Evolutionary conservation across 2,888 invertebrate species (phyloP), one percentile per base, ranked within the genome.

Genomic region (Dynastes maya): DNA sequence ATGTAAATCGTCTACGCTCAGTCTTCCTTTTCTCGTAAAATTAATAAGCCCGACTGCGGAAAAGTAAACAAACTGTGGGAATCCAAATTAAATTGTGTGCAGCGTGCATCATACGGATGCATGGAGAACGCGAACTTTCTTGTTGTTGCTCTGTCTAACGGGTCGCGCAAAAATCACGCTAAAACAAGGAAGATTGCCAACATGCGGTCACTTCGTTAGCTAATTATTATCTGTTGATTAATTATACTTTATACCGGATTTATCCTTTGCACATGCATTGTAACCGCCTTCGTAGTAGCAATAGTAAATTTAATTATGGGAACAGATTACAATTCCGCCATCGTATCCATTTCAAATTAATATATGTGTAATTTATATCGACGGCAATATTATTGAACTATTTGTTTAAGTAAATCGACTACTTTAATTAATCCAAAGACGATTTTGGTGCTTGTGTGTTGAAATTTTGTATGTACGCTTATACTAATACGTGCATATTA

Each of bases 1-100:
- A 55, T 72, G 72, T 58, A 72, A 58, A 58, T 58, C 58, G 58
- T 40, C 58, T 8, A 55, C 51, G 51, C 58, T 40, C 32, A 16
- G 72, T 72, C 40, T 72, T 72, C 72, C 58, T 72, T 58, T 72
- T 72, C 37, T 37, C 72, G 29, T 72, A 37, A 72, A 72, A 72
- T 72, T 72, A 72, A 72, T 72, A 72, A 58, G 22, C 58, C 5
- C 13, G 29, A 40, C 72, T 72, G 16, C 40, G 72, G 72, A 72
- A 72, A 58, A 72, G 58, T 58, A 72, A 72, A 72, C 58, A 72
- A n/a, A 55, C 40, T 72, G 72, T 72, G 72, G 72, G 72, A 71
- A 70, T 70, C 11, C 29, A 70, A 58, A 72, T 58, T 58, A 58
- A 58, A 55, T 58, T 72, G n/a, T 40, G 16, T 37, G 22, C 6